Evolutionary conservation across 2,888 invertebrate genomes (phyloP).

Genomic region (Dasypogon diadema): DNA sequence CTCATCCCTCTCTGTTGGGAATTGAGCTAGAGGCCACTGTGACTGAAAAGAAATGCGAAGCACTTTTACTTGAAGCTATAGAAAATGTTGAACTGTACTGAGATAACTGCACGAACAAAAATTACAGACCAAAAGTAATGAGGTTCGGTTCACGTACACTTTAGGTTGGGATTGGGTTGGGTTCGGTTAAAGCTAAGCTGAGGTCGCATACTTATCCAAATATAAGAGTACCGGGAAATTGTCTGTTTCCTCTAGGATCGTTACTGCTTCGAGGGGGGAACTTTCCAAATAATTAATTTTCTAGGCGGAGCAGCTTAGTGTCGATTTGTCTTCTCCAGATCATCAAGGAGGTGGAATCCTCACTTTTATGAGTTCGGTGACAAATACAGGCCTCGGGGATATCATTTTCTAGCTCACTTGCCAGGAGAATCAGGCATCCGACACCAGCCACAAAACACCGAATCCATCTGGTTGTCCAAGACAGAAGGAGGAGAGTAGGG

Average conservation of each 20-base stretch:
- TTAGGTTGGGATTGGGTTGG: too few relatives aligned
- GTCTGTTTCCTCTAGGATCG: conserved; percentile 20
- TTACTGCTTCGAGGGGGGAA: neutral
- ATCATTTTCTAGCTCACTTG: conserved; percentile 22
- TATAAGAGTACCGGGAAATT: conserved; percentile 8
- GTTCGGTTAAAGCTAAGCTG: neutral
- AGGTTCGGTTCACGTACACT: conserved; percentile 22
- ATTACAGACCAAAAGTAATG: conserved; percentile 18
- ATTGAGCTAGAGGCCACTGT: neutral
- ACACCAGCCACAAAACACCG: conserved; percentile 24
- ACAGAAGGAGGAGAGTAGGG: too few relatives aligned
- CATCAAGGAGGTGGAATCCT: neutral
- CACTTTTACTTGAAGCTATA: neutral
- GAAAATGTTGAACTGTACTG: neutral
- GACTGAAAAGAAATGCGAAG: neutral
- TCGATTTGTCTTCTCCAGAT: conserved; percentile 20
- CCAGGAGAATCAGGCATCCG: neutral
- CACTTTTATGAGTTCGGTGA: conserved; percentile 7
- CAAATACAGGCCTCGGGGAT: neutral
- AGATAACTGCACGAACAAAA: neutral
- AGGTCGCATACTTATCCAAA: conserved; percentile 22
- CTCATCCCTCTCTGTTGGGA: too few relatives aligned
- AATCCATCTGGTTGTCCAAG: neutral
- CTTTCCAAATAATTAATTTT: conserved; percentile 38
- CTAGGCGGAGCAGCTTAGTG: conserved; percentile 27